Base-by-base conservation (phyloP, 2,797 vertebrate species). In the Anomalospiza imberbis region DNA sequence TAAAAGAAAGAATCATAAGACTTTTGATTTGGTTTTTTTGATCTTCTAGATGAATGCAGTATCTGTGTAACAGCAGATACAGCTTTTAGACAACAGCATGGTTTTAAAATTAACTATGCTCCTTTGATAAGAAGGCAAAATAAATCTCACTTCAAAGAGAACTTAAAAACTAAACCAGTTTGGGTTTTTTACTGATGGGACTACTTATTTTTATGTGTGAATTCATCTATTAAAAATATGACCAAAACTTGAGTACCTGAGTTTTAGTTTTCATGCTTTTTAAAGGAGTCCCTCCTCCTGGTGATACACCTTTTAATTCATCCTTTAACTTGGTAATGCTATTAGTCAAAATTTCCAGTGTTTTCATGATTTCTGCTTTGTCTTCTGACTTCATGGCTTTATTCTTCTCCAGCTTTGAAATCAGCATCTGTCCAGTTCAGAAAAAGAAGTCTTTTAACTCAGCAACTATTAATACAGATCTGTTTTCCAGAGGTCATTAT, bases 361-460 rank as follows among this genome's bases (percentile, higher is more conserved):
- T 99, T 97, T 99, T 99, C 99, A 99, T 99, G 86, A 99, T 99
- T 98, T 99, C 99, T 58, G 99, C 98, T 98, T 99, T 99, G 91
- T 99, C 99, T 96, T 99, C 99, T 21, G 98, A 97, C 94, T 99
- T 99, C 98, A 99, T 99, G 21, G 97, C 63, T 98, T 99, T 99
- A 95, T 99, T 99, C 97, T 99, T 99, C 96, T 99, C 99, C 85
- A 99, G 95, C 97, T 99, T 99, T 96, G 98, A 99, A 97, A 99
- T 99, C 92, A 99, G 98, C 96, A 99, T 98, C 99, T 99, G 94
- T 54, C 47, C 96, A 95, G 91, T 95, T 85, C 8, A 57, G 24
- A 71, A 48, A 48, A n/a, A 22, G 17, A 38, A 31, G n/a, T 6
- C 1, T 36, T 87, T 70, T 66, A 87, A 91, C 25, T 78, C 34